A percentile compares a stretch with the other conserved stretches of the same genome.
phyloP scores from a whole-genome alignment of 2,888 invertebrate genomes.

The Temnothorax unifasciatus region DNA sequence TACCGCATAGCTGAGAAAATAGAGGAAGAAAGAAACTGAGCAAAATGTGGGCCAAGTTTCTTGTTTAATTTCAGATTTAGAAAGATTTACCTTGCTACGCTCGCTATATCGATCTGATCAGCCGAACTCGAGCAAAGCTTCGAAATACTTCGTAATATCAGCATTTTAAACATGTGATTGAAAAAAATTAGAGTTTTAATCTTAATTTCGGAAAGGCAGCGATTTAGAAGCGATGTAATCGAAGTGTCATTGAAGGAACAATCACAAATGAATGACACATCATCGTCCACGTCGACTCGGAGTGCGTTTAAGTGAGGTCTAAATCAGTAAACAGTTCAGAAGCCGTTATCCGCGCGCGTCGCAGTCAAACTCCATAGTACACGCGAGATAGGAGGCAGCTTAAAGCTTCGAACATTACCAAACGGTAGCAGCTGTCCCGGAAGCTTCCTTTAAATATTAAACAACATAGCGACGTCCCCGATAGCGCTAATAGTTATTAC shows the following conservation, averaged over 20 bases:
- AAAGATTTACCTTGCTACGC: constrained; percentile 64
- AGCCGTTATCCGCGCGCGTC: constrained; percentile 29
- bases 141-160: constrained; percentile 2
- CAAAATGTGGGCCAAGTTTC: constrained; percentile 55
- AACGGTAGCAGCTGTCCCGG: constrained; percentile 62
- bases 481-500: constrained; percentile 65
- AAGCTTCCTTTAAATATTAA: constrained; percentile 71
- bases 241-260: neutral
- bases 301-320: constrained; percentile 14
- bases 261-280: constrained; percentile 21
- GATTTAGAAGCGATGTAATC: neutral
- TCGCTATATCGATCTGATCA: constrained; percentile 10
- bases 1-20: constrained; percentile 70
- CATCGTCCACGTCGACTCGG: constrained; percentile 4
- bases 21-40: constrained; percentile 23
- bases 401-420: constrained; percentile 48
- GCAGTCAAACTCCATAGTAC: constrained; percentile 18
- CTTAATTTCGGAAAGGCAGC: neutral
- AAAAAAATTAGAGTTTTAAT: neutral
- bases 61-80: constrained; percentile 69
- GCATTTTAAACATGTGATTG: neutral
- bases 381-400: constrained; percentile 25
- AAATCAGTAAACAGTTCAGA: constrained; percentile 53
- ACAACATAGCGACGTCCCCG: constrained; percentile 53
- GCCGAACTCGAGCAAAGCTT: constrained; percentile 28